phyloP scores from a whole-genome alignment of 2,888 invertebrate genomes.

The Willowsia nigromaculata region DNA sequence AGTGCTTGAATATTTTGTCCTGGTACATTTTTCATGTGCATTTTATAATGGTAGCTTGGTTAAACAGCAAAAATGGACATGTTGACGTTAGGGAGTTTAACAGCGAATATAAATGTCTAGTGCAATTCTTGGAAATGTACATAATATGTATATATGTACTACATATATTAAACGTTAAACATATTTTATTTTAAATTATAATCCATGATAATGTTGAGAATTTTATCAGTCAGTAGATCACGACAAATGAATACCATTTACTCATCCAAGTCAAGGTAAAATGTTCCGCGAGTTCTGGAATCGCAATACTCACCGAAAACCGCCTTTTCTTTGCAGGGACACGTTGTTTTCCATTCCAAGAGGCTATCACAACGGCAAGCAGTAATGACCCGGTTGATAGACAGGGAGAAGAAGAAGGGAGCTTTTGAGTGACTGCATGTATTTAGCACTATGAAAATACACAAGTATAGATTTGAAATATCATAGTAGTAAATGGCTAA shows the following conservation, averaged over 20 bases:
- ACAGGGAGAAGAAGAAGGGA: conserved; percentile 65
- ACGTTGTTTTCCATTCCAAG: conserved; percentile 56
- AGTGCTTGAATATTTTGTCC: background rate
- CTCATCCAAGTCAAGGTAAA: conserved; percentile 66
- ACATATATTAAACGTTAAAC: too few relatives aligned
- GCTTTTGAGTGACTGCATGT: conserved; percentile 70
- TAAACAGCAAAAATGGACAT: too few relatives aligned
- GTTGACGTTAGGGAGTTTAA: too few relatives aligned
- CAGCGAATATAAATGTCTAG: too few relatives aligned
- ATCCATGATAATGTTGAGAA: too few relatives aligned
- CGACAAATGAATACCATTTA: background rate
- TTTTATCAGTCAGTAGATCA: too few relatives aligned
- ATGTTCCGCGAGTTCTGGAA: conserved; percentile 55
- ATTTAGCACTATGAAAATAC: conserved; percentile 59
- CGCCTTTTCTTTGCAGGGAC: conserved; percentile 58
- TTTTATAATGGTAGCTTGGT: too few relatives aligned
- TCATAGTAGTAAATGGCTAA: background rate
- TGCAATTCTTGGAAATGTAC: too few relatives aligned
- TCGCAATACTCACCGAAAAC: conserved; percentile 68
- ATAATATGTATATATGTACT: too few relatives aligned
- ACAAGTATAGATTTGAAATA: background rate
- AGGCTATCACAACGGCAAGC: conserved; percentile 56
- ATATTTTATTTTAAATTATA: too few relatives aligned
- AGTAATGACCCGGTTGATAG: conserved; percentile 39
- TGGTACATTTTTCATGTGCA: too few relatives aligned